Base-by-base conservation (phyloP, 1,140 invertebrate species). In the Andrena cerasifolii region DNA sequence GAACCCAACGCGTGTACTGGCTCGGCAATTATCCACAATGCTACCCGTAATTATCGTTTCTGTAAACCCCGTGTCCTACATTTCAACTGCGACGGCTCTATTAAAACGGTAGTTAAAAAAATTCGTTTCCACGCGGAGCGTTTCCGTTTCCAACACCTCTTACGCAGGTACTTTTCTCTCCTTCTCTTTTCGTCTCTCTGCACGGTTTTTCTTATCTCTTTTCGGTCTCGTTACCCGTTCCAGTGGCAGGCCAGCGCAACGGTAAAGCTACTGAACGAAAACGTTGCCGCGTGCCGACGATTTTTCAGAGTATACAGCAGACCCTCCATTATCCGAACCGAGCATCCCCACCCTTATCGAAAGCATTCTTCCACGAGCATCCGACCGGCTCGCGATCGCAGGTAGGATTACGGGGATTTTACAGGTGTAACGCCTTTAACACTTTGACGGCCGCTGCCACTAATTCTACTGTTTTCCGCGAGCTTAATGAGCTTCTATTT, bases 1-100 rank as follows among this genome's bases (percentile, higher is more conserved):
- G 75, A 85, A 86, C 81, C 72, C 83, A 67, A 18, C 36, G 62
- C 58, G 33, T 36, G 24, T 43, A 40, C 51, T n/a, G n/a, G 21
- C 24, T 58, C 53, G 18, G n/a, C 51, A 80, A 67, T 83, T 80
- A 76, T 24, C 36, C 67, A 56, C 47, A 40, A 12, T 67, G 53
- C 18, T 65, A 62, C 53, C 28, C n/a, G 59, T 47, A 68, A 80
- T 51, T 62, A 59, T 68, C 67, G 76, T 62, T 66, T 71, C 47
- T 26, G 47, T 33, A 70, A 77, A 77, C 65, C 74, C 43, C 21
- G 18, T 43, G 47, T 12, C 31, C 75, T n/a, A 59, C 31, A 54
- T 71, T 70, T 53, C 56, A 62, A 36, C 36, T 18, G 14, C 12
- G 54, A 24, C 49, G 56, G 6, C 47, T 49, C 40, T 47, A 49